These are phyloP conservation scores for Peromyscus californicus DNA, from an alignment of 2,113 vertebrate species.

Conservation along the genomic window DNA sequence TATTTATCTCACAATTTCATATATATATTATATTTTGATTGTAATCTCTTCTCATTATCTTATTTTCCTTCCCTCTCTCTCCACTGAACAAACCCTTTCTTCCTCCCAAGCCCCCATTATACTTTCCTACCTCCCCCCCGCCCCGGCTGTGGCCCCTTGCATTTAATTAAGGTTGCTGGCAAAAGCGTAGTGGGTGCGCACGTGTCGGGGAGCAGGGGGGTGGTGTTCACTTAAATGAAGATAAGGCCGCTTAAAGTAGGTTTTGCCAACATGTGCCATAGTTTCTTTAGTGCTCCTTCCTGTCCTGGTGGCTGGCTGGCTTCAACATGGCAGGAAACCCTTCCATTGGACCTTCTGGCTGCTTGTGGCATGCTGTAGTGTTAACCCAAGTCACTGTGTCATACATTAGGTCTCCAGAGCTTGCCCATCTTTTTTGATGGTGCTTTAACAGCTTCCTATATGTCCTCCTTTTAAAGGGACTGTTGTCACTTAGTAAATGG, in stretches of 20 bases:
- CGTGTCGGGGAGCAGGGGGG: too few species aligned
- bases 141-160: background rate
- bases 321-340: background rate
- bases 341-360: rapidly evolving
- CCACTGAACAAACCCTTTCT: background rate
- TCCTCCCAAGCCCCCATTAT: background rate
- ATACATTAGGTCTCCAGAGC: background rate
- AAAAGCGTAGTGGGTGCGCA: too few species aligned
- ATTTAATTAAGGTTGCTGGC: background rate
- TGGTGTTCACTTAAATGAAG: background rate
- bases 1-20: background rate
- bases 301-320: background rate
- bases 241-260: background rate
- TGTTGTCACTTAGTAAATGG: background rate
- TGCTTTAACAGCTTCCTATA: background rate
- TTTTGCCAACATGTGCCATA: background rate
- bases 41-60: background rate
- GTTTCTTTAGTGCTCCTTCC: background rate
- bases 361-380: background rate
- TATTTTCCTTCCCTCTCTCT: background rate
- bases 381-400: background rate
- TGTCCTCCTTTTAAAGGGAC: background rate
- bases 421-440: background rate
- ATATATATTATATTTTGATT: background rate
- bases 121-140: background rate